Evolutionary conservation across 2,797 vertebrate species (phyloP), one percentile per base, ranked within the genome.

Genomic region (Anisognathus igniventris): DNA sequence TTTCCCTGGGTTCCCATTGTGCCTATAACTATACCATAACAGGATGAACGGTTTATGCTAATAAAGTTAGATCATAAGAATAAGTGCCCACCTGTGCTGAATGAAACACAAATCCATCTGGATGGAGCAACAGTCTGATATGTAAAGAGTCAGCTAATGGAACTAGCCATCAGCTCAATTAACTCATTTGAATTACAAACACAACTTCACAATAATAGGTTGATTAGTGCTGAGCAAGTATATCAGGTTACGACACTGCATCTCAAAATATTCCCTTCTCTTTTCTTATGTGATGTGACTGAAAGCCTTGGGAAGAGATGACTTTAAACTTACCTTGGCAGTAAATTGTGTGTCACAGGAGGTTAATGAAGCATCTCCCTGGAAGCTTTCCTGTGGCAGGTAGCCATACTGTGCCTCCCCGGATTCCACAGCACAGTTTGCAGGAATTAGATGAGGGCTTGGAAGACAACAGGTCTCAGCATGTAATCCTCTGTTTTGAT

Each of bases 71-170:
- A 88, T 94, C 78, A 88, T 91, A 87, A 93, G 92, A 96, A 85
- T 95, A 94, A 95, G 91, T 94, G 85, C 87, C 85, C 87, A 96
- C 93, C 89, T 97, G 95, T 95, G 94, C 92, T 91, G 82, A 91
- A 81, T 86, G 82, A 95, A 95, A 92, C 82, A 91, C 65, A 92
- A 86, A 94, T 86, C 85, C 92, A 88, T 93, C 92, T 95, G 95
- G 87, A 89, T 65, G 47, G 73, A 90, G 79, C 89, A 88, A 77
- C 62, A 70, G 65, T 73, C 84, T 94, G 82, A 66, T 91, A 15
- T 25, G 9, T 89, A 74, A 75, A 79, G 77, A 89, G 61, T 68
- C 76, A 80, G 68, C 58, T 60, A 73, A 56, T 86, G 85, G 76
- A 77, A 90, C 62, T 86, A 70, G 81, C 93, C 77, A 67, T 95